phyloP scores from a whole-genome alignment of 2,888 invertebrate genomes.

The Ormia ochracea region DNA sequence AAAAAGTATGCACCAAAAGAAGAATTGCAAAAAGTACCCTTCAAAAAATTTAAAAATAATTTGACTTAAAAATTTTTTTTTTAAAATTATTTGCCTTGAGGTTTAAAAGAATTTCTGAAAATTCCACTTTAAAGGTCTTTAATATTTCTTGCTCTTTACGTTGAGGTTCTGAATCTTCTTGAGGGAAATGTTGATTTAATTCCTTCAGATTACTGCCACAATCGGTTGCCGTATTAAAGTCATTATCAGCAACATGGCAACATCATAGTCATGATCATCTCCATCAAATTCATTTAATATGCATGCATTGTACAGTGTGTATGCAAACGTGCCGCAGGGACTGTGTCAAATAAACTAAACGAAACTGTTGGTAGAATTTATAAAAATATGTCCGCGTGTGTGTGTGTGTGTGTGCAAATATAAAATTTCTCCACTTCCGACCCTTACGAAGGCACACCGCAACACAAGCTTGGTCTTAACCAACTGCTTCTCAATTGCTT shows the following conservation, averaged over 20 bases:
- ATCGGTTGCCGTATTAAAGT: not conserved
- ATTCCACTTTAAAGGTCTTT: not conserved
- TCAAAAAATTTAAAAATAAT: no score
- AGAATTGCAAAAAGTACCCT: no score
- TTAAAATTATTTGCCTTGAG: no score
- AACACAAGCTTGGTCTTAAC: slow-evolving; percentile 28
- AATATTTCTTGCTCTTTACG: no score
- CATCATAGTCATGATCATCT: slow-evolving; percentile 33
- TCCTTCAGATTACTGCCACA: not conserved
- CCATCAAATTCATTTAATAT: slow-evolving; percentile 40
- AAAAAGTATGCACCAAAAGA: no score
- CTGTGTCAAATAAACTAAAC: slow-evolving; percentile 61
- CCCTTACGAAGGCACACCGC: slow-evolving; percentile 2
- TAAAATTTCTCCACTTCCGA: slow-evolving; percentile 15
- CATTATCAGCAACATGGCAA: slow-evolving; percentile 9
- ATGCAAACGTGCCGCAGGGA: slow-evolving; percentile 60
- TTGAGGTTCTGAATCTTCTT: no score
- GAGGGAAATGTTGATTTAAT: not conserved
- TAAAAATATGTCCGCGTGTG: not conserved
- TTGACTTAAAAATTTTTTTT: no score
- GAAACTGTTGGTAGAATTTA: slow-evolving; percentile 51
- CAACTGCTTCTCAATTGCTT: slow-evolving; percentile 29
- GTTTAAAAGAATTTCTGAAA: no score
- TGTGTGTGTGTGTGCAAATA: not conserved
- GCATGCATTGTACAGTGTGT: slow-evolving; percentile 42